These are phyloP conservation scores for Dermolepida albohirtum DNA, from an alignment of 2,888 invertebrate genomes.

Conservation along the genomic window DNA sequence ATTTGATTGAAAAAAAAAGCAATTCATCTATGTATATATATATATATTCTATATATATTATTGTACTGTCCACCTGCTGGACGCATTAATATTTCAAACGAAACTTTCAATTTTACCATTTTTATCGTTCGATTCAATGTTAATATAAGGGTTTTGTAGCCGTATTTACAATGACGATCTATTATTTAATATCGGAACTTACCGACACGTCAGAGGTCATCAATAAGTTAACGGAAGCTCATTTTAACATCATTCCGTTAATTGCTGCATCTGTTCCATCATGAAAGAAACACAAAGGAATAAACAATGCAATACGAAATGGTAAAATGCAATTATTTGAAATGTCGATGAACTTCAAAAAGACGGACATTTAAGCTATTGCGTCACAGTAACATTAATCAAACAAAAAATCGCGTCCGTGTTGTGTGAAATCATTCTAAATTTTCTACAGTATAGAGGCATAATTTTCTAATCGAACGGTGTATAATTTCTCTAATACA, in stretches of 20 bases:
- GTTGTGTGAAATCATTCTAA: too few species aligned
- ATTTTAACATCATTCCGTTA: slow-evolving; percentile 13
- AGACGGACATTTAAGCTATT: too few species aligned
- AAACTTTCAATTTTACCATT: slow-evolving; percentile 9
- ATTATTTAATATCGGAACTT: slow-evolving; percentile 13
- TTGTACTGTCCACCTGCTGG: slow-evolving; percentile 18
- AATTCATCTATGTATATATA: slow-evolving; percentile 20
- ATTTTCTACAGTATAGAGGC: too few species aligned
- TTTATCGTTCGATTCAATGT: slow-evolving; percentile 1
- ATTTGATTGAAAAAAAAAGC: slow-evolving; percentile 24
- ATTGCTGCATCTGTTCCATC: neutral
- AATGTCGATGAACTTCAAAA: too few species aligned
- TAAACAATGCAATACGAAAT: too few species aligned
- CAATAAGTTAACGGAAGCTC: slow-evolving; percentile 12
- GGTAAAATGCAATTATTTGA: too few species aligned
- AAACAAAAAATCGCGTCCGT: too few species aligned
- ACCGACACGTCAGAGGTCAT: slow-evolving; percentile 33
- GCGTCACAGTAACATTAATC: too few species aligned
- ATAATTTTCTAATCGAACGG: too few species aligned
- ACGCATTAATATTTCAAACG: slow-evolving; percentile 29
- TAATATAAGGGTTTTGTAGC: slow-evolving; percentile 7
- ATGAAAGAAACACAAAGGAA: too few species aligned
- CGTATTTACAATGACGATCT: slow-evolving; percentile 12
- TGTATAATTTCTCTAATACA: too few species aligned
- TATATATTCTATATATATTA: neutral